A percentile compares a stretch with the other conserved stretches of the same genome.
phyloP scores from a whole-genome alignment of 2,888 invertebrate species.

The Sinopyrophorus schimmeli region DNA sequence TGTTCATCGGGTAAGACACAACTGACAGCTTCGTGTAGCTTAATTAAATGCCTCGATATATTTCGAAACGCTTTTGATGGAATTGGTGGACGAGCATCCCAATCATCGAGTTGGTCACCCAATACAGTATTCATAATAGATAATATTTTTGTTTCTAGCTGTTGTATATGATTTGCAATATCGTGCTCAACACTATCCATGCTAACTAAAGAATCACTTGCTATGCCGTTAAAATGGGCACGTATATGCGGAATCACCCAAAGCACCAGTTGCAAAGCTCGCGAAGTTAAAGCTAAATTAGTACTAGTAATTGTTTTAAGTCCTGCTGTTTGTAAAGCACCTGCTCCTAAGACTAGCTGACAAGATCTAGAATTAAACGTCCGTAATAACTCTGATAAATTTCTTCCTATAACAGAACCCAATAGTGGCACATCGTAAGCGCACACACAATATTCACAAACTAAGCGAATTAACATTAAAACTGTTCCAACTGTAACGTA shows the following conservation, averaged over 20 bases:
- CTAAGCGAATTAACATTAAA: conserved; percentile 83
- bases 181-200: conserved; percentile 78
- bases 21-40: conserved; percentile 88
- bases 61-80: conserved; percentile 89
- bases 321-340: conserved; percentile 93
- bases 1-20: conserved; percentile 80
- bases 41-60: conserved; percentile 85
- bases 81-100: conserved; percentile 95
- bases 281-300: conserved; percentile 84
- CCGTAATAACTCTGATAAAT: conserved; percentile 85
- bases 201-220: conserved; percentile 59
- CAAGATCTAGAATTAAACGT: conserved; percentile 88
- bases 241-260: conserved; percentile 78
- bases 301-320: conserved; percentile 93
- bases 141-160: conserved; percentile 90
- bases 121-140: conserved; percentile 87
- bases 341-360: conserved; percentile 94
- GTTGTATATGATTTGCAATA: conserved; percentile 85
- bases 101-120: conserved; percentile 76
- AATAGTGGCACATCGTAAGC: conserved; percentile 77
- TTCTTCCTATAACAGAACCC: conserved; percentile 78
- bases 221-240: conserved; percentile 67
- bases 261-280: conserved; percentile 79
- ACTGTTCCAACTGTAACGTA: conserved; percentile 81
- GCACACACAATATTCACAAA: conserved; percentile 89